Evolutionary conservation across 2,888 invertebrate species (phyloP), one percentile per base, ranked within the genome.

Genomic region (Dasypolia templi): DNA sequence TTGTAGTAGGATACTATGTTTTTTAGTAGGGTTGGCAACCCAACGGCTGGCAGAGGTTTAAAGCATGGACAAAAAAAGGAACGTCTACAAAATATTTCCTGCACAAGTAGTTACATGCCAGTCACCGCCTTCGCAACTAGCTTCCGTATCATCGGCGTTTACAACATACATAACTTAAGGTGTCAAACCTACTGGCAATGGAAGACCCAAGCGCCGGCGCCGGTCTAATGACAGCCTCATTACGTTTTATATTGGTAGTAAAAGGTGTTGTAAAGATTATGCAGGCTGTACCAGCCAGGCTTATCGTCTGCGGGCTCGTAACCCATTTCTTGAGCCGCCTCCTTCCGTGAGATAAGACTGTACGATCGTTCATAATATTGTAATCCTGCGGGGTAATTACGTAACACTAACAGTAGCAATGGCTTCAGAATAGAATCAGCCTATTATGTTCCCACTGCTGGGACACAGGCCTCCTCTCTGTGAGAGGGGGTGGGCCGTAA

Each of bases 261-360:
- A 82, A 78, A 75, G 2, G 51, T 69, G 58, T 55, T 55, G 81
- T 73, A 62, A 72, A 72, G 69, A 71, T 82, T 56, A 69, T 51
- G 61, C n/a, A 53, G 1, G 72, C 65, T 56, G 72, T 77, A 56
- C 42, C 35, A 39, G 32, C 63, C 49, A 63, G 58, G 66, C 76
- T 75, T 79, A 81, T 70, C 81, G 72, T 71, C 78, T 75, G 55
- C 72, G 68, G 59, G 44, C 75, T 61, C 29, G 68, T 75, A 69
- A 70, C 82, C 79, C n/a, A 79, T 82, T 83, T 82, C 59, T 19
- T 42, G 35, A 19, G 26, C 63, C 51, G 71, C 51, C 72, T 68
- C 26, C 66, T 83, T 63, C 58, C 80, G 72, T 44, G 44, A 63
- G 81, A 82, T 82, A 82, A 82, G 61, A 9, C 39, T 9, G 39